Evolutionary conservation across 2,113 vertebrate genomes (phyloP).

Genomic region (Apistogramma diplotaenia): DNA sequence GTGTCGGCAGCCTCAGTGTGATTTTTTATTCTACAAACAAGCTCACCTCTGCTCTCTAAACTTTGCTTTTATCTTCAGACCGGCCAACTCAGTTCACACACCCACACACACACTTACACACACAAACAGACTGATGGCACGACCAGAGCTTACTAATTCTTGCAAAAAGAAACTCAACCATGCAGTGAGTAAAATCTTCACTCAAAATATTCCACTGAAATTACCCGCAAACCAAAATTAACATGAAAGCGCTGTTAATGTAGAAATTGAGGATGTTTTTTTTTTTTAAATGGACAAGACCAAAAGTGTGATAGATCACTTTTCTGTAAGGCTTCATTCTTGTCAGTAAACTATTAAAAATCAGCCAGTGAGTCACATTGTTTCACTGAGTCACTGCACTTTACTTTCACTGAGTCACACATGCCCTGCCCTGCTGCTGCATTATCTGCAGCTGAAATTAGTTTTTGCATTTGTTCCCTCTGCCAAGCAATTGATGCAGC

Average conservation of each 20-base stretch:
- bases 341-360: background rate
- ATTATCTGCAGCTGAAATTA: background rate
- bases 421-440: background rate
- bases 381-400: background rate
- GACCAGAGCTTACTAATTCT: background rate
- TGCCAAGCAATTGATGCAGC: background rate
- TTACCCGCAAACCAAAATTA: background rate
- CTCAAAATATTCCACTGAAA: background rate
- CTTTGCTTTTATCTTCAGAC: background rate
- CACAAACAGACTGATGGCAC: background rate
- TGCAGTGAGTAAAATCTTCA: background rate
- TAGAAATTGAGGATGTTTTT: background rate
- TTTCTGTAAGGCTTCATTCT: background rate
- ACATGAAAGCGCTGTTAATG: background rate
- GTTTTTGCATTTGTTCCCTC: background rate
- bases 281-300: background rate
- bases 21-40: background rate
- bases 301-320: background rate
- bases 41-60: background rate
- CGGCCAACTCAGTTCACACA: conserved; percentile 15
- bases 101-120: conserved; percentile 4
- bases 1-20: background rate
- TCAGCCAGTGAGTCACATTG: background rate
- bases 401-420: background rate
- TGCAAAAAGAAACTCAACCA: background rate